Base-by-base conservation (phyloP, 1,140 invertebrate species). In the Mesaphorura yosii region DNA sequence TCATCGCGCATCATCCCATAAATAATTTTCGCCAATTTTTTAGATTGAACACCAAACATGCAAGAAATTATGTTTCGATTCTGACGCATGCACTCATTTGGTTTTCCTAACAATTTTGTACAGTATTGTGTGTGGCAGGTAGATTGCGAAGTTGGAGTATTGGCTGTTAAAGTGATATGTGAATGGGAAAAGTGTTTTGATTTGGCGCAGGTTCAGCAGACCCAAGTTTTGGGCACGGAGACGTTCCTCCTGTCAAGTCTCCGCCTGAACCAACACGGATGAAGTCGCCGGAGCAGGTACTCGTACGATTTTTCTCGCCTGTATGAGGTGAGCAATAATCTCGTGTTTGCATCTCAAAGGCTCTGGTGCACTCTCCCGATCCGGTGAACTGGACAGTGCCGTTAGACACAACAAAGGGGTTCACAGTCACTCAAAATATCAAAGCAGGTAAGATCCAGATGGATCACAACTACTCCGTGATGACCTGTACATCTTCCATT, bases 311-410 rank as follows among this genome's bases (percentile, higher is more conserved):
- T 4, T 15, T 4, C 23, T 48, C 27, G 17, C n/a, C n/a, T n/a
- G n/a, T n/a, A n/a, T n/a, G n/a, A n/a, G n/a, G n/a, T n/a, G n/a
- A n/a, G n/a, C 2, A 34, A 22, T 48, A 31, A 31, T 14, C 34
- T 10, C 2, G 23, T 27, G 41, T 2, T 34, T 20, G n/a, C n/a
- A n/a, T 19, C 25, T 26, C 50, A 28, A 31, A 60, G 58, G 84
- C 88, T 71, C 80, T 88, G 64, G 85, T 91, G 78, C 78, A 86
- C 45, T 88, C 86, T 10, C 87, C 87, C 5, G 86, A 89, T 70
- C 86, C 86, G 22, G 88, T 91, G 64, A 90, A 90, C 69, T 93
- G 88, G 88, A 91, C 86, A 20, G 88, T 93, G 51, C 87, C 88
- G 42, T 75, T 92, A 59, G 88, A 92, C 69, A 91, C 86, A 53